Conservation (phyloP, 1,140 invertebrate genomes). For the Phymorhynchus buccinoides region DNA sequence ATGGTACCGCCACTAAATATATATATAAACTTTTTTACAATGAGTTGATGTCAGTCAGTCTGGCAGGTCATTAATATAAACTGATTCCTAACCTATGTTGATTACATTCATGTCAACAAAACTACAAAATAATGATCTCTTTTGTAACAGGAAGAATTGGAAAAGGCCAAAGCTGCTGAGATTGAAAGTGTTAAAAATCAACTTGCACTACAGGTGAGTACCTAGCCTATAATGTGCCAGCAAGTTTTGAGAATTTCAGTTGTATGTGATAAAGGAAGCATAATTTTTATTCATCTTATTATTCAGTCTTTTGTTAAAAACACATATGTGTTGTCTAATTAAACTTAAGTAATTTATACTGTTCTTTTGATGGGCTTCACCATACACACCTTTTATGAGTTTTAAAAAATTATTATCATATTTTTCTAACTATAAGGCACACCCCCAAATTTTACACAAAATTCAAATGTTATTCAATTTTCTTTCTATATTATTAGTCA, state of each 20-base stretch:
- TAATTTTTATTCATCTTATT: background rate
- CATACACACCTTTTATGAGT: background rate
- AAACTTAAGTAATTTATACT: background rate
- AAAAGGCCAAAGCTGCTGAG: constrained; percentile 26
- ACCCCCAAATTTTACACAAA: too few relatives aligned
- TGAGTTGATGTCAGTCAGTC: too few relatives aligned
- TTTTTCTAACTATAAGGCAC: too few relatives aligned
- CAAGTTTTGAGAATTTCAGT: background rate
- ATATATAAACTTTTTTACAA: too few relatives aligned
- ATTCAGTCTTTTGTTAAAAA: background rate
- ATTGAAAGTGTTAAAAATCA: constrained; percentile 4
- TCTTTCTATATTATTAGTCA: too few relatives aligned
- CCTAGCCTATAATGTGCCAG: too few relatives aligned
- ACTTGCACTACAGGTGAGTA: constrained; percentile 21
- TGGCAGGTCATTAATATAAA: too few relatives aligned
- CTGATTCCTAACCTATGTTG: too few relatives aligned
- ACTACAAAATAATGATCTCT: background rate
- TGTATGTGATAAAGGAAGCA: background rate
- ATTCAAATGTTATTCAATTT: too few relatives aligned
- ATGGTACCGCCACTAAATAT: too few relatives aligned
- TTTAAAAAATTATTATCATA: too few relatives aligned
- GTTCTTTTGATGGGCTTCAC: background rate
- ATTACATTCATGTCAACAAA: too few relatives aligned
- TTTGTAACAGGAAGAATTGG: constrained; percentile 1
- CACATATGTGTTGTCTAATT: background rate